These are phyloP conservation scores for Torymus aiolomorphi DNA, from an alignment of 2,888 invertebrate genomes.

Conservation along the genomic window DNA sequence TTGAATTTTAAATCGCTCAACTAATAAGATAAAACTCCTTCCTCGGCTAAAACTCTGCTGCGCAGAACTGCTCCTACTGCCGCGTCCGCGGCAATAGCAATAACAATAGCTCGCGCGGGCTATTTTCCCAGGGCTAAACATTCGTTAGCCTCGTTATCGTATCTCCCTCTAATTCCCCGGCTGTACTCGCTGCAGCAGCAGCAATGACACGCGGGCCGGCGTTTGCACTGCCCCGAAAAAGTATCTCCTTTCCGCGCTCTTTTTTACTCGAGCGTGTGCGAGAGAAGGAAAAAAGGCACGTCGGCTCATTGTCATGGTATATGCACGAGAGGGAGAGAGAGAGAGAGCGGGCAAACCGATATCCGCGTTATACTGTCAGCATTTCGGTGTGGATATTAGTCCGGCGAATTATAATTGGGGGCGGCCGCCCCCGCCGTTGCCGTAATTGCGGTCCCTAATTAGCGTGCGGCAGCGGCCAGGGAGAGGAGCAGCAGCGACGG, in stretches of 20 bases:
- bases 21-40: too few species aligned
- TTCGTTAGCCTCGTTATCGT: conserved; percentile 37
- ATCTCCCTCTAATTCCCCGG: conserved; percentile 15
- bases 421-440: neutral
- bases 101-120: neutral
- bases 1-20: neutral
- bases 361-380: conserved; percentile 12
- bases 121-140: conserved; percentile 27
- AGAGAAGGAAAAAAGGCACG: too few species aligned
- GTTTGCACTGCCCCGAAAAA: neutral
- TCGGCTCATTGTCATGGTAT: too few species aligned
- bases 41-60: neutral
- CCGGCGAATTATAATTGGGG: conserved; percentile 44
- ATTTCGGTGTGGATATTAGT: conserved; percentile 10
- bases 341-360: conserved; percentile 16
- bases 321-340: neutral
- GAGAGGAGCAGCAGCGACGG: too few species aligned
- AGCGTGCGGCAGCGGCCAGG: neutral
- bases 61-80: too few species aligned
- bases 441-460: conserved; percentile 43
- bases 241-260: conserved; percentile 32
- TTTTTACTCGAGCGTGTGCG: too few species aligned
- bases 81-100: neutral
- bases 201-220: conserved; percentile 6
- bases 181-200: neutral